Evolutionary conservation across 2,888 invertebrate genomes (phyloP).

Genomic region (Labia minor): DNA sequence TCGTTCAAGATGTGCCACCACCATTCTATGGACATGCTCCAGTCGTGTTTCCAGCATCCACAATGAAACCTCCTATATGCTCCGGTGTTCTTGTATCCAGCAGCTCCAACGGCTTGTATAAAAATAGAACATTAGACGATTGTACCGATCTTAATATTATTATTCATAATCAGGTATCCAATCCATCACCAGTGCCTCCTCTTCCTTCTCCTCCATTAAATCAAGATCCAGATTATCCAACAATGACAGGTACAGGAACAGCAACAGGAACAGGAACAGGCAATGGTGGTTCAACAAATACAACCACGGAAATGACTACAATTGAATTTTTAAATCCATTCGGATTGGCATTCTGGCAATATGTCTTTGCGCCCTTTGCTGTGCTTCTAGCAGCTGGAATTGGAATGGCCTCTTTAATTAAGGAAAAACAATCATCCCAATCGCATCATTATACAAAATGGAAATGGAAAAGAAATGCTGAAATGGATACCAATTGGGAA

Average conservation of each 20-base stretch:
- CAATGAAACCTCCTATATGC: neutral
- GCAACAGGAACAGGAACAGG: neutral
- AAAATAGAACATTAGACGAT: neutral
- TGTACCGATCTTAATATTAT: neutral
- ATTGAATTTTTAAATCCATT: constrained; percentile 41
- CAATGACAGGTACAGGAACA: neutral
- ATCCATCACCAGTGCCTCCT: neutral
- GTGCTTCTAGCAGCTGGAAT: constrained; percentile 51
- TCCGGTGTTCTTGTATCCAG: neutral
- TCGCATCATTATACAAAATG: no score
- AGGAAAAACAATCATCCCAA: constrained; percentile 33
- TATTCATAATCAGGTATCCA: neutral
- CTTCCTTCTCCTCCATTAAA: neutral
- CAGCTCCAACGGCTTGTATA: neutral
- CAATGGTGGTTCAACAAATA: neutral
- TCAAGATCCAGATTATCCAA: neutral
- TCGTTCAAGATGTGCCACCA: neutral
- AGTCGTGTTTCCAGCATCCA: neutral
- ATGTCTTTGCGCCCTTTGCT: constrained; percentile 51
- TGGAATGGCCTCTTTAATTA: constrained; percentile 48
- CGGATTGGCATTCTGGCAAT: constrained; percentile 46
- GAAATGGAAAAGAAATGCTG: no score
- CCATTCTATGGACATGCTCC: neutral
- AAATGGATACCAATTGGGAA: constrained; percentile 19
- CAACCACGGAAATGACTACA: neutral